phyloP scores from a whole-genome alignment of 2,797 vertebrate species.

The Chromobotia macracanthus region DNA sequence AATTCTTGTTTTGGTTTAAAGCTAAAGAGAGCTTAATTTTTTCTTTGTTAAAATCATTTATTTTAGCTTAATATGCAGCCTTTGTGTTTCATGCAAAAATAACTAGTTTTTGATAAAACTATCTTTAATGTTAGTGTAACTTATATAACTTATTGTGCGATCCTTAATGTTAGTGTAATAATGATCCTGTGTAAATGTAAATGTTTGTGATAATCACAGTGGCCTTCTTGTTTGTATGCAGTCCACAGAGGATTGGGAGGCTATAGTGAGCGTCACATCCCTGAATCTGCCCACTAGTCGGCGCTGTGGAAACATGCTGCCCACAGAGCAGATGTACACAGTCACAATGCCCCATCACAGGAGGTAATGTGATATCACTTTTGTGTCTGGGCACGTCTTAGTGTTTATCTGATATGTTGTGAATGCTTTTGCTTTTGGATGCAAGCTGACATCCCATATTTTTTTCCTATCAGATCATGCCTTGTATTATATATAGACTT shows the following conservation, averaged over 20 bases:
- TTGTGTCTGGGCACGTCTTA: background rate
- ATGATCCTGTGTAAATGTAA: no score
- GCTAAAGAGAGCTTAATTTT: no score
- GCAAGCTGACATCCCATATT: background rate
- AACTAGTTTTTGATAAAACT: no score
- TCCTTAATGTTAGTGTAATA: no score
- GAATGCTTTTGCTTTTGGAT: background rate
- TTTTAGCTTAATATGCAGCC: no score
- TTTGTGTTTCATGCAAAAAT: no score
- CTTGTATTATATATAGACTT: background rate
- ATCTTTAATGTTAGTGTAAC: no score
- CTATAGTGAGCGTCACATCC: slow-evolving; percentile 81
- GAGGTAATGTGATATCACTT: slow-evolving; percentile 71
- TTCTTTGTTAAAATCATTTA: no score
- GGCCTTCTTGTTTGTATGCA: slow-evolving; percentile 62
- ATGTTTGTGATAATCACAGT: background rate
- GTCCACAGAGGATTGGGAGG: slow-evolving; percentile 91
- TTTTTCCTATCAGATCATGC: background rate
- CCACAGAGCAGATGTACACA: slow-evolving; percentile 85
- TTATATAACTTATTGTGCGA: no score
- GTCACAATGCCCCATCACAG: slow-evolving; percentile 79
- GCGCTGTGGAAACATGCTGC: slow-evolving; percentile 85
- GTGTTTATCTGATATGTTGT: background rate
- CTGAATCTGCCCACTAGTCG: slow-evolving; percentile 79
- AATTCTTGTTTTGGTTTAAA: no score